Evolutionary conservation across 2,888 invertebrate genomes (phyloP).

Genomic region (Linnaemya vulpina): DNA sequence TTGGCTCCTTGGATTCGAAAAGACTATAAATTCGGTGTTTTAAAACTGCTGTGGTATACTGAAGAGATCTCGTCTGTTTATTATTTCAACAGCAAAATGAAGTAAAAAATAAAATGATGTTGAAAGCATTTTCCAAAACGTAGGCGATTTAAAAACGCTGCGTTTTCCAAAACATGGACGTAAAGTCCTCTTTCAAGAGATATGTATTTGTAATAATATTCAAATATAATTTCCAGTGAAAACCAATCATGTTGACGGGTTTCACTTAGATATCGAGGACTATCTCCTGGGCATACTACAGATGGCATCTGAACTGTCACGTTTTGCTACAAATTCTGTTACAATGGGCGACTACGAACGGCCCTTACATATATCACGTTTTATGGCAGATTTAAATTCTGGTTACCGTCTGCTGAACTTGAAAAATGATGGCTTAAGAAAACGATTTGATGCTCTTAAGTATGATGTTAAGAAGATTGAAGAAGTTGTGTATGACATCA

Average conservation of each 20-base stretch:
- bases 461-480: constrained; percentile 98
- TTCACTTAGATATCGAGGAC: constrained; percentile 95
- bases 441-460: constrained; percentile 93
- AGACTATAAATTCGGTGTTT: too few species aligned
- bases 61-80: too few species aligned
- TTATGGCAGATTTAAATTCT: constrained; percentile 93
- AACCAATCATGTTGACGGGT: constrained; percentile 87
- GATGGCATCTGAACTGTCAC: constrained; percentile 92
- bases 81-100: too few species aligned
- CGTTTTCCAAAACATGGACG: too few species aligned
- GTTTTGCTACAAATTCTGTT: constrained; percentile 92
- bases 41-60: too few species aligned
- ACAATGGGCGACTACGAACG: constrained; percentile 92
- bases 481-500: constrained; percentile 93
- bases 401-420: constrained; percentile 95
- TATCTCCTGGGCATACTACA: constrained; percentile 92
- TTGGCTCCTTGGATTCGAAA: too few species aligned
- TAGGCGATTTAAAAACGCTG: too few species aligned
- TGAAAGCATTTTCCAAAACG: too few species aligned
- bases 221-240: constrained; percentile 85
- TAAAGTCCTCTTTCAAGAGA: too few species aligned
- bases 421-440: constrained; percentile 94
- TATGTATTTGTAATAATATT: not conserved
- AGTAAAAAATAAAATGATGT: too few species aligned
- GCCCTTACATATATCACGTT: constrained; percentile 92